Evolutionary conservation across 2,888 invertebrate genomes (phyloP), one percentile per base, ranked within the genome.

Genomic region (Sipunculus nudus): DNA sequence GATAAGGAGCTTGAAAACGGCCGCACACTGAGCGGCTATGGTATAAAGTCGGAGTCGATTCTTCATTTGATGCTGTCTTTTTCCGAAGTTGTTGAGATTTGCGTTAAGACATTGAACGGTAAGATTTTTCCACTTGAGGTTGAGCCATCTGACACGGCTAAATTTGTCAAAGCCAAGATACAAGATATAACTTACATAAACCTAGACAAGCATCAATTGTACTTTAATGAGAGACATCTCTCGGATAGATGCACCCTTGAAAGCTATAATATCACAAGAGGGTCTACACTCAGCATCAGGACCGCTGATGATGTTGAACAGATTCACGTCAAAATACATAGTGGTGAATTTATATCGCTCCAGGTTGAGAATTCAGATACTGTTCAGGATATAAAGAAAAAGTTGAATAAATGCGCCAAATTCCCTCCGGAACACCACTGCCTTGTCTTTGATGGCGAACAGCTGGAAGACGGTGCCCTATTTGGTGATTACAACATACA

Each of bases 221-320:
- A 94, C 85, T 94, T 94, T 83, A 93, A 93, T 74, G 94, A 94
- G 58, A 94, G 94, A 83, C 95, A 95, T 85, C 85, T 95, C 77
- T 94, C 94, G 86, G 94, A 95, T 88, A 94, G 93, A 4, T 89
- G 93, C 53, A 94, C 93, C 2, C 86, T 95, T 26, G 92, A 92
- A 0, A 96, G 96, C 82, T 95, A 95, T 85, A 95, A 95, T 84
- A 95, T 96, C 80, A 94, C 96, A 85, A 94, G 95, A 84, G 94
- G 94, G 84, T 96, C 96, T 0, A 96, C 96, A 13, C 89, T 96
- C 69, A 96, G 96, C 84, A 73, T 86, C 86, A 96, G 96, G 65
- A 88, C 96, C 63, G 91, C 96, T 86, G 89, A 96, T 21, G 68
- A 67, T 39, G 68, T 67, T 54, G 65, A 68, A 70, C 70, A 71